phyloP scores from a whole-genome alignment of 2,888 invertebrate species.

The Drosophila meridionalis region DNA sequence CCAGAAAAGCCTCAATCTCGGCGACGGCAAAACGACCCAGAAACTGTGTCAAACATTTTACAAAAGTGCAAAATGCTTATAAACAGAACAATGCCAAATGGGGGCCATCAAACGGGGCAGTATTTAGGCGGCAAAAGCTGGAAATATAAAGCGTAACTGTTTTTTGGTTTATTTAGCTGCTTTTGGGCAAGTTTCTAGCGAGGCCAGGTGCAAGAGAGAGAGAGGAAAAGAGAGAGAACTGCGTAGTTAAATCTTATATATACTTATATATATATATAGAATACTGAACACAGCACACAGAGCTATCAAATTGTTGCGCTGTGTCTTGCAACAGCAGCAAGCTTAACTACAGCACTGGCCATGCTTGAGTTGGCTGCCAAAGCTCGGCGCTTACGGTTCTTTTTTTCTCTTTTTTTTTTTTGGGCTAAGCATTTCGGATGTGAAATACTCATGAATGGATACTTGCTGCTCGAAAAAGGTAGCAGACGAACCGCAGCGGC shows the following conservation, averaged over 20 bases:
- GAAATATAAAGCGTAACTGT: constrained; percentile 75
- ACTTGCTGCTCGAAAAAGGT: constrained; percentile 50
- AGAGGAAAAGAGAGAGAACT: constrained; percentile 9
- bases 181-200: constrained; percentile 23
- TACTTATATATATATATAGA: constrained; percentile 42
- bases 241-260: constrained; percentile 70
- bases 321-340: constrained; percentile 42
- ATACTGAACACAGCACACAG: constrained; percentile 44
- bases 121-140: constrained; percentile 60
- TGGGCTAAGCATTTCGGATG: constrained; percentile 54
- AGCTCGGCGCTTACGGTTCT: constrained; percentile 56
- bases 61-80: constrained; percentile 71
- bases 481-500: constrained; percentile 59
- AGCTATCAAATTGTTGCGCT: constrained; percentile 53
- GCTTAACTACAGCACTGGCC: constrained; percentile 40
- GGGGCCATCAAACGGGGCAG: constrained; percentile 67
- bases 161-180: constrained; percentile 25
- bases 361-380: constrained; percentile 64
- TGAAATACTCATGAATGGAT: constrained; percentile 51
- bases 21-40: constrained; percentile 36
- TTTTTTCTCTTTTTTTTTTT: constrained; percentile 12
- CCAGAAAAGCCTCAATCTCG: constrained; percentile 61
- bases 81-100: constrained; percentile 74
- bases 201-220: constrained; percentile 35
- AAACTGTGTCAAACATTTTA: constrained; percentile 79